Base-by-base conservation (phyloP, 2,113 vertebrate species). In the Emydocephalus ijimae region DNA sequence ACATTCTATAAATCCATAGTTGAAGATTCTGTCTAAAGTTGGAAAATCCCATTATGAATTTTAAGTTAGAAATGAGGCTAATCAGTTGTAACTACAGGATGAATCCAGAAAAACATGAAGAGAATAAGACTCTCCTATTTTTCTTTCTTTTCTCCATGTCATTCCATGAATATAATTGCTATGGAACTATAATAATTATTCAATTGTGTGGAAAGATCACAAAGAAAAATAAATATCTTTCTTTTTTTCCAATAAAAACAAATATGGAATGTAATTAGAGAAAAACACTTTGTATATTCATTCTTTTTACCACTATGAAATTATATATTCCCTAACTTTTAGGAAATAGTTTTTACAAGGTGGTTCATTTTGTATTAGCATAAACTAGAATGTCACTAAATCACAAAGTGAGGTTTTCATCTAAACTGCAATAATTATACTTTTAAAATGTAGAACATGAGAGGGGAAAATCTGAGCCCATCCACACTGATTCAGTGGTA, bases 381-480 rank as follows among this genome's bases (percentile, higher is more conserved):
- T 89, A 61, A 34, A n/a, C 21, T 34, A 7, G 24, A 61, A 34
- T 21, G 26, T 2, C 87, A 92, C 57, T n/a, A 34, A 81, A 14
- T 69, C 10, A 4, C 7, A 85, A 21, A 10, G 91, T 92, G 8
- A 92, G 92, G 94, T 95, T 18, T 94, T 81, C 69, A 39, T 39
- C 92, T 91, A 90, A 34, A 21, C 29, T 26, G 93, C 45, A 81
- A 90, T 92, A 52, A 94, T 94, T 5, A 90, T 95, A 94, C 94
- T 95, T 57, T 90, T 96, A 93, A 92, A 55, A 94, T 94, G 92
- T 92, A 92, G 92, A 91, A 92, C n/a, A 43, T 45, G 15, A 69
- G 90, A 4, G 11, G 94, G 90, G 57, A 89, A 24, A 11, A 57
- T 89, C 85, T 89, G 18, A 59, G 11, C 50, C 50, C 21, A 88